These are phyloP conservation scores for Manduca sexta DNA, from an alignment of 1,140 invertebrate genomes.

Conservation along the genomic window DNA sequence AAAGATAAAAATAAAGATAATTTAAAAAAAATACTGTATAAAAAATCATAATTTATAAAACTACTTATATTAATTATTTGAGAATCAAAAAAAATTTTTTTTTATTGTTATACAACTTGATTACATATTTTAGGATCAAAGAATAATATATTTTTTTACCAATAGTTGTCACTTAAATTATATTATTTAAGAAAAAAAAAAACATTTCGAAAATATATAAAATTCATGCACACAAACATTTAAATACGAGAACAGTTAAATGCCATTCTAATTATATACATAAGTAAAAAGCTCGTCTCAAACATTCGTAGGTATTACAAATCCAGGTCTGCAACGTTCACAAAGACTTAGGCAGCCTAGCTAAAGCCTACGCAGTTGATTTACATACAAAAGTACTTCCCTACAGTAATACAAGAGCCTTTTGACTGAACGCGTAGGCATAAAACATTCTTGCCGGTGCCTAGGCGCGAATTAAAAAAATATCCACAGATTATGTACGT, in stretches of 20 bases:
- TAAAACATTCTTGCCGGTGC: conserved; percentile 36
- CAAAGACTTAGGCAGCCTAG: conserved; percentile 27
- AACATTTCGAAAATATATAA: no score
- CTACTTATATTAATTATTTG: no score
- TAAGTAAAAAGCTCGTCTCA: conserved; percentile 1
- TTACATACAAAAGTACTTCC: conserved; percentile 70
- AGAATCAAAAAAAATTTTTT: no score
- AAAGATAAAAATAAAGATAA: no score
- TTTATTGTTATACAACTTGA: no score
- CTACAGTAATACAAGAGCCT: conserved; percentile 31
- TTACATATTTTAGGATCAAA: no score
- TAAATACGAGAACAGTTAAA: background rate
- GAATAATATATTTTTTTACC: no score
- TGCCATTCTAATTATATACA: conserved; percentile 1
- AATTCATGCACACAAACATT: no score
- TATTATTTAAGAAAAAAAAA: no score
- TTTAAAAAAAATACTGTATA: no score
- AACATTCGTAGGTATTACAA: conserved; percentile 10
- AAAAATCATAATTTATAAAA: no score
- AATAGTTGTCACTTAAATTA: no score
- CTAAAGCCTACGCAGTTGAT: conserved; percentile 60
- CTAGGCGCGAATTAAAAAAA: conserved; percentile 14
- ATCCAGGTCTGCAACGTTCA: conserved; percentile 11
- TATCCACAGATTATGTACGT: conserved; percentile 6
- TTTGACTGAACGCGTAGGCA: conserved; percentile 53